A percentile compares a stretch with the other conserved stretches of the same genome.
Conservation (phyloP, 1,140 invertebrate species). For the Aphidius ervi region DNA sequence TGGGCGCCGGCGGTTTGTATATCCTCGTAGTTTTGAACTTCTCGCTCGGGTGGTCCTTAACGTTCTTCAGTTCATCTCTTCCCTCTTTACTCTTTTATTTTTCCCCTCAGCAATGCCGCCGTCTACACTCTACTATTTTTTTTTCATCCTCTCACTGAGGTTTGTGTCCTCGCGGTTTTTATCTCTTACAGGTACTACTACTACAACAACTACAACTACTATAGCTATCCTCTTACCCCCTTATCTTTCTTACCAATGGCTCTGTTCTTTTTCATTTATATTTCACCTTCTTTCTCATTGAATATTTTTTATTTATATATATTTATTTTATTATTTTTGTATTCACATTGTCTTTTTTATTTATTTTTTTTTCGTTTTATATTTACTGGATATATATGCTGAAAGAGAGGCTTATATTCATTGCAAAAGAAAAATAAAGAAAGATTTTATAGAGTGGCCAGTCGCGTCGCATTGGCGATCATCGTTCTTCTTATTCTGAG, state of each 20-base stretch:
- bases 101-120: slow-evolving; percentile 11
- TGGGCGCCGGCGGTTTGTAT: slow-evolving; percentile 46
- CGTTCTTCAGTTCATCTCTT: slow-evolving; percentile 29
- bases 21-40: slow-evolving; percentile 32
- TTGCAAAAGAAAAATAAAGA: slow-evolving; percentile 2
- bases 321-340: neutral
- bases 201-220: neutral
- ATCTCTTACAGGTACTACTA: slow-evolving; percentile 14
- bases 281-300: slow-evolving; percentile 4
- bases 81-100: slow-evolving; percentile 11
- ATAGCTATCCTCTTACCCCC: slow-evolving; percentile 17
- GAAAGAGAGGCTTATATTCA: slow-evolving; percentile 23
- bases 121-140: slow-evolving; percentile 11
- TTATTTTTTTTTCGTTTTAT: neutral
- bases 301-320: neutral
- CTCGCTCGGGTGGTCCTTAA: slow-evolving; percentile 51
- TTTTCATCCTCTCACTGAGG: slow-evolving; percentile 14
- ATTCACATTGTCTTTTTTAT: too few relatives aligned
- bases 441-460: too few relatives aligned
- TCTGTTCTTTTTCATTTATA: neutral
- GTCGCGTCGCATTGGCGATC: slow-evolving; percentile 10
- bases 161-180: slow-evolving; percentile 18
- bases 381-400: slow-evolving; percentile 16
- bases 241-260: slow-evolving; percentile 7
- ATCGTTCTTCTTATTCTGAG: slow-evolving; percentile 31